Evolutionary conservation across 2,113 vertebrate genomes (phyloP), one percentile per base, ranked within the genome.

Genomic region (Istiophorus platypterus): DNA sequence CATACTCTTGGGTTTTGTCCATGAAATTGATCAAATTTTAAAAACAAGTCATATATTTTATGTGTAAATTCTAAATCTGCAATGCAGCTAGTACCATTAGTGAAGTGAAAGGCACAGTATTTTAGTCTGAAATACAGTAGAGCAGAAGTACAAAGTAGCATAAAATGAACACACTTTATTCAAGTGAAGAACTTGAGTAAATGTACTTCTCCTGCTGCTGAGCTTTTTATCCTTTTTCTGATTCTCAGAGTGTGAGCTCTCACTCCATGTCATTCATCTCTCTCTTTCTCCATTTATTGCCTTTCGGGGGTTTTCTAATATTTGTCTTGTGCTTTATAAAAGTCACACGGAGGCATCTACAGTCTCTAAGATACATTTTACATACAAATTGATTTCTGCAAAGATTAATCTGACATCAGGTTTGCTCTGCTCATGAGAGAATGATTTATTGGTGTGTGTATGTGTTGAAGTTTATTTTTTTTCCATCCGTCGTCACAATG

Each of bases 401-500:
- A 59, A 29, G 34, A 65, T 71, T 6, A 22, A 20, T 83, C 68
- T 52, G 79, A 47, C 58, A 57, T 73, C 18, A 47, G 24, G 57
- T 67, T 67, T 29, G 47, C 37, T 56, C 61, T 31, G 14, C 13
- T 72, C 65, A 45, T 31, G 31, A 68, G 42, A 29, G 51, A 42
- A 14, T 59, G 42, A 47, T 0, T 11, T 76, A 2, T 31, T 61
- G 5, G 39, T 4, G 20, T n/a, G 18, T 67, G 65, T 58, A 13
- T 54, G 29, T 79, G 57, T 63, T 51, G 26, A n/a, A n/a, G n/a
- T n/a, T n/a, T 34, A 57, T 3, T 65, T 12, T 63, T 78, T 72
- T 61, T 34, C 39, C 76, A 74, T 63, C 26, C 1, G 0, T 82
- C 77, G 80, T 88, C 41, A 63, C 67, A 80, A 29, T 13, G 24